Evolutionary conservation across 2,797 vertebrate species (phyloP).

Genomic region (Chelonia mydas): DNA sequence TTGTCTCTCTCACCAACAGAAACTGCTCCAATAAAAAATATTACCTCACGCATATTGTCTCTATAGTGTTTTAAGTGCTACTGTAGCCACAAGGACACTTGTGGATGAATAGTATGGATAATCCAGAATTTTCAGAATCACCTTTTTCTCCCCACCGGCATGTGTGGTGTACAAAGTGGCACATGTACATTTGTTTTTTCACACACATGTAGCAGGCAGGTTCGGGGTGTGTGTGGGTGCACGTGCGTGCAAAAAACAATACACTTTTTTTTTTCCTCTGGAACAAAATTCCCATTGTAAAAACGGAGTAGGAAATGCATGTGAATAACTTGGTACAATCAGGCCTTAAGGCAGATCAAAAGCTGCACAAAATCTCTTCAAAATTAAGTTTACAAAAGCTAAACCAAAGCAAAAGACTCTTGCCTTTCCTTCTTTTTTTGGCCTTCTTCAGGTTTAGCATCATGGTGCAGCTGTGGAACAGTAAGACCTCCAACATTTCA

Average conservation of each 20-base stretch:
- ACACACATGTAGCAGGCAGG: neutral
- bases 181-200: neutral
- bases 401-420: rapidly evolving
- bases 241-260: neutral
- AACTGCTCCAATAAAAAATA: neutral
- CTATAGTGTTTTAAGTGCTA: neutral
- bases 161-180: neutral
- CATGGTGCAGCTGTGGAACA: neutral
- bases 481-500: neutral
- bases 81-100: neutral
- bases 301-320: neutral
- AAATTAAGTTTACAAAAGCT: neutral
- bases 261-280: neutral
- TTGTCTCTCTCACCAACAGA: neutral
- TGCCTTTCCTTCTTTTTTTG: neutral
- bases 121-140: neutral
- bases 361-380: neutral
- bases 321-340: neutral
- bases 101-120: neutral
- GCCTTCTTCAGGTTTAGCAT: neutral
- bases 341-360: neutral
- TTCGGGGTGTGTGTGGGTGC: neutral
- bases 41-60: neutral
- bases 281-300: neutral
- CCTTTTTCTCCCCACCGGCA: neutral